Evolutionary conservation across 2,888 invertebrate genomes (phyloP), one percentile per base, ranked within the genome.

Genomic region (Athripsodes cinereus): DNA sequence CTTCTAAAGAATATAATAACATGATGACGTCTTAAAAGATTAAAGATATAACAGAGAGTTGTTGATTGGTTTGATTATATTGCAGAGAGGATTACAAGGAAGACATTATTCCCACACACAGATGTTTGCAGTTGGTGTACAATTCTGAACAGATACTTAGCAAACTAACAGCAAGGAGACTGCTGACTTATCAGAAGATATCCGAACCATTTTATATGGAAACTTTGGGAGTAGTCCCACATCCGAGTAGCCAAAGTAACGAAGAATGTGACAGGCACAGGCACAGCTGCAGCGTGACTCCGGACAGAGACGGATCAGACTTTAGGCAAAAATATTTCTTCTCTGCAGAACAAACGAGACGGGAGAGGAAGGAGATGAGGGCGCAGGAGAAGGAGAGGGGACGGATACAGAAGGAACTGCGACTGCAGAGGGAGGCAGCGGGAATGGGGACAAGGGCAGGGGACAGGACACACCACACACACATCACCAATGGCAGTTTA

Each of bases 121-220:
- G 87, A 1, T 87, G 90, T 67, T 76, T 99, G 59, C 68, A 74
- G 58, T 72, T 98, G 53, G 74, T 91, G 34, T 84, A 86, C 20
- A 96, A 93, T 76, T 90, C 92, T 8, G 96, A 98, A 73, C 98
- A 99, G 74, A 76, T 85, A 18, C 74, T 99, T 52, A 92, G 88
- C 13, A 85, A 84, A 65, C 82, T 87, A 65, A 88, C 93, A 0
- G 86, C 92, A 11, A 79, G 97, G 21, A 75, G 95, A 50, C 78
- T 97, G 46, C 81, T 97, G 22, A 94, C 95, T 0, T 94, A 90
- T 73, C 85, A 88, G 72, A 96, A 96, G 76, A 70, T 81, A 1
- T 70, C 74, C 20, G 84, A 87, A 60, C 78, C 81, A 0, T 18
- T 47, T 46, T n/a, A n/a, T n/a, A n/a, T n/a, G n/a, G n/a, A n/a